phyloP scores from a whole-genome alignment of 2,888 invertebrate genomes.

The Aphrophora alni region DNA sequence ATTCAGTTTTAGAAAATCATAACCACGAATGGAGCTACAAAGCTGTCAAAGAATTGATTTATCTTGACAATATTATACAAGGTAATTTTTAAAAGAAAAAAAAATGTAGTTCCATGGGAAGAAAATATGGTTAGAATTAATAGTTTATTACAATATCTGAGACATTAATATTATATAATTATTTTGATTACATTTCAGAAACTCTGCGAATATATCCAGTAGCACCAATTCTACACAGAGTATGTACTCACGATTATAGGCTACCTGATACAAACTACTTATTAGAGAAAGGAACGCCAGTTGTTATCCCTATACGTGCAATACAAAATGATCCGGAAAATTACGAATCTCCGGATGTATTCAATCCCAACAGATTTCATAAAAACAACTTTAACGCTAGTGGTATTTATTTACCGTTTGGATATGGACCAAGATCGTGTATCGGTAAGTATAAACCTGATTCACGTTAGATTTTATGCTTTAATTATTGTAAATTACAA shows the following conservation, averaged over 20 bases:
- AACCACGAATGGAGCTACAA: slow-evolving; percentile 59
- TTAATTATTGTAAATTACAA: no score
- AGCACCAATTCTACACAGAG: not conserved
- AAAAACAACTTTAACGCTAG: no score
- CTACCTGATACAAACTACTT: not conserved
- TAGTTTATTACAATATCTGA: no score
- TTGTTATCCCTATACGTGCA: not conserved
- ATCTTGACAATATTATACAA: slow-evolving; percentile 59
- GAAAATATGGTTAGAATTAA: no score
- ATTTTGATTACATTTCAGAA: not conserved
- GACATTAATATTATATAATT: no score
- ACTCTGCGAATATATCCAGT: not conserved
- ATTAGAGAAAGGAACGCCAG: not conserved
- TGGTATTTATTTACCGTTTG: no score
- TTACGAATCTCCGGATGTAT: no score
- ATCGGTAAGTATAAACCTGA: no score
- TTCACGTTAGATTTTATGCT: no score
- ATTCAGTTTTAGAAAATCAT: not conserved
- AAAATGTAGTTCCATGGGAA: no score
- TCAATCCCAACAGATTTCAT: no score
- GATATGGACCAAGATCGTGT: no score
- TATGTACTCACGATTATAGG: not conserved
- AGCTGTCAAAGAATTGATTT: slow-evolving; percentile 59
- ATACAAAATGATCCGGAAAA: not conserved
- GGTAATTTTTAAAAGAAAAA: slow-evolving; percentile 53